These are phyloP conservation scores for Tricholauxania praeusta DNA, from an alignment of 2,888 invertebrate genomes.

Conservation along the genomic window DNA sequence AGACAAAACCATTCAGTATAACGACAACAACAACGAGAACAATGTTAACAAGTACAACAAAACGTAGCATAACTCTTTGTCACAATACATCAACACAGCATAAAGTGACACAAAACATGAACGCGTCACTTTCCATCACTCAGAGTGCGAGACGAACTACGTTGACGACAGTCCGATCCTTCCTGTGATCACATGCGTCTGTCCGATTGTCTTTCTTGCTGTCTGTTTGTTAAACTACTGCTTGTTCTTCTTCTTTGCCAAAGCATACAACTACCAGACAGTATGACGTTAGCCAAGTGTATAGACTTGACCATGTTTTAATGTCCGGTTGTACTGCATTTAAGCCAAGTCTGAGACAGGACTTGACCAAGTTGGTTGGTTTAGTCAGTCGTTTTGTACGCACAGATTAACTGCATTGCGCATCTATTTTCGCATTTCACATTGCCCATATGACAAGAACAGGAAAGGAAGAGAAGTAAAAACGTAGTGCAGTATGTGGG, in stretches of 20 bases:
- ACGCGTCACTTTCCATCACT: conserved; percentile 67
- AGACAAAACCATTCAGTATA: conserved; percentile 18
- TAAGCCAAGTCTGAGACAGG: conserved; percentile 22
- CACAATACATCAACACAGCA: conserved; percentile 64
- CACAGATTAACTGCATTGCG: conserved; percentile 56
- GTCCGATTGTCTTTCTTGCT: not conserved
- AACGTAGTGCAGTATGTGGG: too few relatives aligned
- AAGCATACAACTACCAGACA: conserved; percentile 48
- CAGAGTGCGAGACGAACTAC: conserved; percentile 57
- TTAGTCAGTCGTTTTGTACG: conserved; percentile 12
- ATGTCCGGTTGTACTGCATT: conserved; percentile 14
- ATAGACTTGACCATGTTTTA: conserved; percentile 7
- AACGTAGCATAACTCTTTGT: conserved; percentile 54
- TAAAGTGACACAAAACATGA: conserved; percentile 66
- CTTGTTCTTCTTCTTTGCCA: not conserved
- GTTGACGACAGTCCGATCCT: not conserved
- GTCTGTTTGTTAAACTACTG: conserved; percentile 3
- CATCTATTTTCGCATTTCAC: conserved; percentile 24
- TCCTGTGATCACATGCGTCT: not conserved
- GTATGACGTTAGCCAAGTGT: conserved; percentile 51
- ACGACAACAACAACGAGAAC: conserved; percentile 26
- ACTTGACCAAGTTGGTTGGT: conserved; percentile 29
- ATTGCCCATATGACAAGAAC: not conserved
- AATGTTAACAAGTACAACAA: conserved; percentile 5
- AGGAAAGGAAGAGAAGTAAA: not conserved